phyloP scores from a whole-genome alignment of 2,888 invertebrate genomes.

The Heliconius aoede region DNA sequence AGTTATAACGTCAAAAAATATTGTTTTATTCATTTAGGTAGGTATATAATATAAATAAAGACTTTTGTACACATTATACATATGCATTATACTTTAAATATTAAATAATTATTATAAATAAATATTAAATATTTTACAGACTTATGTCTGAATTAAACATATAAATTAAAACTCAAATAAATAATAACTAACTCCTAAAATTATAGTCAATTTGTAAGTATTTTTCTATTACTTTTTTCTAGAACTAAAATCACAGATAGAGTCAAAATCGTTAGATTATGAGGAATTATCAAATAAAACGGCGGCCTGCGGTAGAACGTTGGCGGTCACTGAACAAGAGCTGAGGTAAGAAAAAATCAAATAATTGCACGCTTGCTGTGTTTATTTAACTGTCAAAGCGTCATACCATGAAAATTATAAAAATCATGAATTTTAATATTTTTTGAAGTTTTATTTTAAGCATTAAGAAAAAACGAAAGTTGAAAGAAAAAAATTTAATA shows the following conservation, averaged over 20 bases:
- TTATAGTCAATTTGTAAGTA: not conserved
- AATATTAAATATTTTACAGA: no score
- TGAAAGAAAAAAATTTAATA: no score
- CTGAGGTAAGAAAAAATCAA: slow-evolving; percentile 60
- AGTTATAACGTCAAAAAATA: no score
- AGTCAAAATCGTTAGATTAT: slow-evolving; percentile 65
- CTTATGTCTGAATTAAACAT: no score
- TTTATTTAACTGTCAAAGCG: not conserved
- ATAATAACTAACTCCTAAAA: no score
- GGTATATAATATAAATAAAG: no score
- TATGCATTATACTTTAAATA: no score
- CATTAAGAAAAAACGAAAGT: no score
- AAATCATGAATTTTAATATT: not conserved
- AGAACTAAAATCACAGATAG: slow-evolving; percentile 73
- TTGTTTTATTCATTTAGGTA: no score
- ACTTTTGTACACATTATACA: no score
- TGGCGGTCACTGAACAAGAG: slow-evolving; percentile 77
- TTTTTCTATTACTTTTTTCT: slow-evolving; percentile 37
- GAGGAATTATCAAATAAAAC: slow-evolving; percentile 66
- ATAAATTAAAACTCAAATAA: no score
- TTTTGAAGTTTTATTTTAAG: not conserved
- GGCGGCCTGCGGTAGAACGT: slow-evolving; percentile 71
- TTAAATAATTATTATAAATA: no score
- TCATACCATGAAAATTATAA: slow-evolving; percentile 8
- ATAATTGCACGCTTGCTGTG: slow-evolving; percentile 5